Conservation (phyloP, 2,888 invertebrate genomes). For the Agonopterix subpropinquella region DNA sequence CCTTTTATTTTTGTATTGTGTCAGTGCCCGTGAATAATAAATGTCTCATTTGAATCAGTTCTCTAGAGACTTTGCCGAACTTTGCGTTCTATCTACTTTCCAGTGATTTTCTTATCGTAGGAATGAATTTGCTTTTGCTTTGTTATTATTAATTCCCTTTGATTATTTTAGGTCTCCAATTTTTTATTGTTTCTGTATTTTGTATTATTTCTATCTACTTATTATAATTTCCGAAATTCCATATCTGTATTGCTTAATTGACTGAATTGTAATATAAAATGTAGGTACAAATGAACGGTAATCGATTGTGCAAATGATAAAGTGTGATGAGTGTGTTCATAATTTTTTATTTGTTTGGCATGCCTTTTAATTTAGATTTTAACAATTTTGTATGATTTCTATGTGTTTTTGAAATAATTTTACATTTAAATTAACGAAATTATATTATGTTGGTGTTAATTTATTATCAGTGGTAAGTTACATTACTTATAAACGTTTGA, state of each 20-base stretch:
- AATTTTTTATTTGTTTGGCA: conserved; percentile 36
- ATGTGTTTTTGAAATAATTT: conserved; percentile 1
- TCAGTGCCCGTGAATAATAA: not conserved
- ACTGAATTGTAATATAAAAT: conserved; percentile 11
- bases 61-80: conserved; percentile 1
- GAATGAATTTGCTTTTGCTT: not conserved
- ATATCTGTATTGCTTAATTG: conserved; percentile 27
- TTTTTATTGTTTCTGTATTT: conserved; percentile 20
- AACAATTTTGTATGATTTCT: conserved; percentile 9
- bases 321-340: conserved; percentile 36
- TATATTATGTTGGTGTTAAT: conserved; percentile 66
- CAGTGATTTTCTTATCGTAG: not conserved
- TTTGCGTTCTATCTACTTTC: conserved; percentile 1
- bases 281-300: conserved; percentile 22
- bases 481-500: conserved; percentile 27
- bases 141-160: conserved; percentile 19
- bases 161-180: conserved; percentile 15
- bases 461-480: conserved; percentile 61
- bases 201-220: conserved; percentile 13
- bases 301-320: conserved; percentile 27
- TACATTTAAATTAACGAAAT: conserved; percentile 25
- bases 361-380: conserved; percentile 20
- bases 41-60: not conserved
- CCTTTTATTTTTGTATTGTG: not conserved
- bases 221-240: conserved; percentile 5